These are phyloP conservation scores for Lasiurus cinereus DNA, from an alignment of 2,113 vertebrate genomes.

Conservation along the genomic window DNA sequence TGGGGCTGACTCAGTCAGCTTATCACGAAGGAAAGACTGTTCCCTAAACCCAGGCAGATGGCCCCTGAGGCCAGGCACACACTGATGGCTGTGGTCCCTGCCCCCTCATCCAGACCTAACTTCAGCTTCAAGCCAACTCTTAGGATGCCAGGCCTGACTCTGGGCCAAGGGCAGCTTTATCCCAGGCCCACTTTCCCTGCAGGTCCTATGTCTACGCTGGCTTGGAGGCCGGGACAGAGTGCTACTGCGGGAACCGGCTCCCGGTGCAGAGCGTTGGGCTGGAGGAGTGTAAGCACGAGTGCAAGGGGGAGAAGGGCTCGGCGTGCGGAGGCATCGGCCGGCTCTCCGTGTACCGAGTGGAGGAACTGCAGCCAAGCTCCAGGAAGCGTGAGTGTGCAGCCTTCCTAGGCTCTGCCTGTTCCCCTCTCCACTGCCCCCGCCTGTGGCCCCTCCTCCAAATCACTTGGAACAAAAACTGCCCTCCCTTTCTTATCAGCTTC, in stretches of 20 bases:
- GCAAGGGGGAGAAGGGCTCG: conserved; percentile 92
- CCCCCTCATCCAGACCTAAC: too few relatives aligned
- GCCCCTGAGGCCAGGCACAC: neutral
- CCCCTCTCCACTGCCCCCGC: fast-evolving
- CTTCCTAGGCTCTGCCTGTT: too few relatives aligned
- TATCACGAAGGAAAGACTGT: neutral
- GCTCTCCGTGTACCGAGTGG: conserved; percentile 94
- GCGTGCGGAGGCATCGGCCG: conserved; percentile 93
- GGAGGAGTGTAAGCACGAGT: conserved; percentile 94
- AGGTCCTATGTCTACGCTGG: conserved; percentile 95
- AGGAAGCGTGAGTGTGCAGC: conserved; percentile 90
- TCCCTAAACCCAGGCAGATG: neutral
- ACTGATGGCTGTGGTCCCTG: neutral
- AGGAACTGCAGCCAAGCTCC: conserved; percentile 86
- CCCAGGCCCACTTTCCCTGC: neutral
- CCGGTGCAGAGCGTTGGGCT: conserved; percentile 81
- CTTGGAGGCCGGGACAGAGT: conserved; percentile 94
- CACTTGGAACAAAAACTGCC: neutral
- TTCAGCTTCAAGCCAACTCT: neutral
- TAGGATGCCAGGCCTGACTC: neutral
- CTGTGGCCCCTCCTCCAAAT: neutral
- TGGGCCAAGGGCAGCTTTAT: neutral
- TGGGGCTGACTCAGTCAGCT: neutral
- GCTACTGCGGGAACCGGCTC: conserved; percentile 95
- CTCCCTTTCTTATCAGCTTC: neutral